Evolutionary conservation across 2,888 invertebrate species (phyloP), one percentile per base, ranked within the genome.

Genomic region (Halictus quadricinctus): DNA sequence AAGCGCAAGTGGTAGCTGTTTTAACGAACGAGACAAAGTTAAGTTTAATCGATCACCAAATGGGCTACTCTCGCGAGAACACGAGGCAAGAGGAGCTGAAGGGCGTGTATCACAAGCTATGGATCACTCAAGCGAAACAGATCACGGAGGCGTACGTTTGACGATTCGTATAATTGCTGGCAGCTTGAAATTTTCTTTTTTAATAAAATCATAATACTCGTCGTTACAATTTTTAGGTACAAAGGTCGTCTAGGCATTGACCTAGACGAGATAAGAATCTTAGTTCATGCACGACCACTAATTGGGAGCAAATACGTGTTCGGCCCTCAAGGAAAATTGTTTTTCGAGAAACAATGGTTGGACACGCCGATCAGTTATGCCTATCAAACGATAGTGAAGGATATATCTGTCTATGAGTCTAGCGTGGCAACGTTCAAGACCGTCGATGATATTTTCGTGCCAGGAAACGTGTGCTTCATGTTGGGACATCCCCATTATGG

Each of bases 401-500:
- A 96, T 90, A 95, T 96, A 64, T 87, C 92, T 2, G 94, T 95
- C 0, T 93, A 95, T 81, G 95, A 96, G 85, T 93, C 95, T 0
- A 92, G 92, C 15, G 94, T 88, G 29, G 90, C 93, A 4, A 1
- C 21, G 1, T 95, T 95, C 78, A 94, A 92, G 74, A 95, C 95
- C 41, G 92, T 97, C n/a, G 79, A 95, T 91, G 96, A 97, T 82
- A 95, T 98, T 1, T 98, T 97, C 92, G 96, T 97, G 0, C 94
- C 95, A 0, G 96, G 96, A 0, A 96, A 96, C 77, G 92, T 93
- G 2, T 97, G 98, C 89, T 98, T 98, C 94, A 96, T 98, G 94
- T 95, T 98, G 0, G 96, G 96, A 12, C 96, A 96, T 88, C 97
- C 97, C 10, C 97, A 97, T 94, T 98, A 98, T 93, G 99, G 98